Base-by-base conservation (phyloP, 2,888 invertebrate species). In the Acleris cristana region DNA sequence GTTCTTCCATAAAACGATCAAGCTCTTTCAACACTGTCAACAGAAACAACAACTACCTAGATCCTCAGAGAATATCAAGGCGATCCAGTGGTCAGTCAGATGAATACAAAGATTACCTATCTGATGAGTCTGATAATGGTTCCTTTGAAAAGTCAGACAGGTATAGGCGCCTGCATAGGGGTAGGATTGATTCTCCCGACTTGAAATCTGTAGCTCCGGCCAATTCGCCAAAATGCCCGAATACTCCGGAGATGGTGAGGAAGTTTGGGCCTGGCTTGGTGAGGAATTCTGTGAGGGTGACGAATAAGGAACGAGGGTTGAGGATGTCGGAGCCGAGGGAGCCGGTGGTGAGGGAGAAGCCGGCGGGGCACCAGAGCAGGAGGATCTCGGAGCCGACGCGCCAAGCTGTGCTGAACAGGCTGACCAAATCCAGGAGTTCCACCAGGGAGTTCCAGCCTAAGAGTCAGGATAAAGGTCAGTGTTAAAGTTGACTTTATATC, bases 121-220 rank as follows among this genome's bases (percentile, higher is more conserved):
- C 93, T 0, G 93, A 93, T 61, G 93, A 92, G 65, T 93, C 93
- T 0, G 93, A 93, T 57, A 88, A 85, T 62, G 89, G 83, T 1
- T 88, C 84, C 48, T 88, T 84, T 34, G 86, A 88, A 30, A 88
- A 90, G 69, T 85, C 86, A 69, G 79, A 94, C 93, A 80, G 88
- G 53, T 95, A 95, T 75, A 98, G 97, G 83, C 96, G 96, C n/a
- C 92, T 95, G 69, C 95, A 80, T 89, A 96, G 88, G 90, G 96
- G 75, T 75, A 95, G 85, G 93, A 95, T 95, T 48, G 95, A 95
- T 72, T 89, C 90, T 7, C 91, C 91, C 2, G 92, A 93, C 74
- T 79, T 92, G 63, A 93, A 93, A 71, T 83, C 90, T 8, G 80
- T 88, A 3, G 92, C 87, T 0, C 88, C 92, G 12, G 86, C 89